phyloP scores from a whole-genome alignment of 2,113 vertebrate genomes.

The Equus quagga region DNA sequence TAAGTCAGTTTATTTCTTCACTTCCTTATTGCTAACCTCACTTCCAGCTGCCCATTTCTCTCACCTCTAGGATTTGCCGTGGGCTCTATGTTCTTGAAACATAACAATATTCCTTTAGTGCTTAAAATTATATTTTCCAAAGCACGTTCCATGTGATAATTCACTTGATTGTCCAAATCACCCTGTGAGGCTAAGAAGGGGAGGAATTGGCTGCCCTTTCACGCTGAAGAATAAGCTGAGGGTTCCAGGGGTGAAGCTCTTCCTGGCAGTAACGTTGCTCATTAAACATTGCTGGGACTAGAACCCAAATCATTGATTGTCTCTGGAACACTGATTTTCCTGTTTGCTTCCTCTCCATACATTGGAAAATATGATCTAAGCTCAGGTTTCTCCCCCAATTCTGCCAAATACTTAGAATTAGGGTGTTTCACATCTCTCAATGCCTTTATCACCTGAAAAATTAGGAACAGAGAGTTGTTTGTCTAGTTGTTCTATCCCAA shows the following conservation, averaged over 20 bases:
- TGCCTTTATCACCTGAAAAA: background rate
- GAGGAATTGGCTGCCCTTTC: background rate
- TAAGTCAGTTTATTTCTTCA: background rate
- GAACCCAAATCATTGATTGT: background rate
- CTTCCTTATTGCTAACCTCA: background rate
- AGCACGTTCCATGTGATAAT: background rate
- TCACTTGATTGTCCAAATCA: background rate
- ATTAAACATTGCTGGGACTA: background rate
- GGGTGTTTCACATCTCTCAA: background rate
- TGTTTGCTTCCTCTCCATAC: background rate
- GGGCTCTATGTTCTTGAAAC: background rate
- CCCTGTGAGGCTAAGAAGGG: background rate
- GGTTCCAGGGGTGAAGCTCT: fast-evolving
- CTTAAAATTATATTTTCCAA: background rate
- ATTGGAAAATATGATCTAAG: background rate
- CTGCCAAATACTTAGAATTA: background rate
- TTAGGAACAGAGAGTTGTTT: background rate
- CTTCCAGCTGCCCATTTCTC: background rate
- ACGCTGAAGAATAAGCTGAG: background rate
- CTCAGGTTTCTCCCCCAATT: background rate
- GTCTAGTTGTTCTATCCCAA: background rate
- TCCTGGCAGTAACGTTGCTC: background rate
- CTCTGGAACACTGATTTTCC: background rate
- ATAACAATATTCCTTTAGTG: background rate
- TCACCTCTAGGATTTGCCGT: too few relatives aligned